Conservation (phyloP, 2,797 vertebrate species). For the Anguilla marmorata region DNA sequence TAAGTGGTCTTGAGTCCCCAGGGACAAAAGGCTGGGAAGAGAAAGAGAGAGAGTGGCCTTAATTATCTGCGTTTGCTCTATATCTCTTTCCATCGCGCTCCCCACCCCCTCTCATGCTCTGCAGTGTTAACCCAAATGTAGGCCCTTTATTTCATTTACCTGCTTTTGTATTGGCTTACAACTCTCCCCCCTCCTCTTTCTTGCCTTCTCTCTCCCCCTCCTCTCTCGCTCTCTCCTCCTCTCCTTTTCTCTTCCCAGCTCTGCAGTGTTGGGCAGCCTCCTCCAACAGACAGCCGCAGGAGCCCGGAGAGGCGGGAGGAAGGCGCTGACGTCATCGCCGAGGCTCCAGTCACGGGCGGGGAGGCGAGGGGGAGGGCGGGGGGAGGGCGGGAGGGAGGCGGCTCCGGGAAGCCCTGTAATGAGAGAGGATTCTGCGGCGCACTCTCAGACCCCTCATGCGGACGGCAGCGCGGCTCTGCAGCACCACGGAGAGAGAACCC, state of each 20-base stretch:
- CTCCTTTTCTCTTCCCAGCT: constrained; percentile 9
- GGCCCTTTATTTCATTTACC: constrained; percentile 31
- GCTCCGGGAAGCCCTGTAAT: constrained; percentile 57
- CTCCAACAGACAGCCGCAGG: constrained; percentile 57
- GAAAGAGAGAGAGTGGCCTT: constrained; percentile 10
- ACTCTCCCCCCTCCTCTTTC: constrained; percentile 25
- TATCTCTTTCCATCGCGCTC: constrained; percentile 23
- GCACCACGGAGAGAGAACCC: constrained; percentile 57
- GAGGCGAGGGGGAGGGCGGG: constrained; percentile 30
- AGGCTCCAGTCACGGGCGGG: constrained; percentile 69
- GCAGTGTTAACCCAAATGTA: constrained; percentile 31
- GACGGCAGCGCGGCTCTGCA: constrained; percentile 46
- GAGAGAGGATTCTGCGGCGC: constrained; percentile 61
- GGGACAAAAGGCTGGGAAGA: constrained; percentile 24
- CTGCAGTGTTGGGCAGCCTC: constrained; percentile 65
- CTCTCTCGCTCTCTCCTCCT: neutral
- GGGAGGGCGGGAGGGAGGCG: constrained; percentile 30
- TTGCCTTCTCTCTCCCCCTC: neutral
- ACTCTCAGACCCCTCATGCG: constrained; percentile 54
- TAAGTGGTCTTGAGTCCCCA: neutral
- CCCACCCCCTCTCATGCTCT: neutral
- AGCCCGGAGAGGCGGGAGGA: constrained; percentile 62
- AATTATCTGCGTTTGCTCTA: constrained; percentile 18
- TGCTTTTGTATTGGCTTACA: constrained; percentile 26
- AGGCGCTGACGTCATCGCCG: constrained; percentile 78